phyloP scores from a whole-genome alignment of 2,797 vertebrate species.

The Pipistrellus pygmaeus region DNA sequence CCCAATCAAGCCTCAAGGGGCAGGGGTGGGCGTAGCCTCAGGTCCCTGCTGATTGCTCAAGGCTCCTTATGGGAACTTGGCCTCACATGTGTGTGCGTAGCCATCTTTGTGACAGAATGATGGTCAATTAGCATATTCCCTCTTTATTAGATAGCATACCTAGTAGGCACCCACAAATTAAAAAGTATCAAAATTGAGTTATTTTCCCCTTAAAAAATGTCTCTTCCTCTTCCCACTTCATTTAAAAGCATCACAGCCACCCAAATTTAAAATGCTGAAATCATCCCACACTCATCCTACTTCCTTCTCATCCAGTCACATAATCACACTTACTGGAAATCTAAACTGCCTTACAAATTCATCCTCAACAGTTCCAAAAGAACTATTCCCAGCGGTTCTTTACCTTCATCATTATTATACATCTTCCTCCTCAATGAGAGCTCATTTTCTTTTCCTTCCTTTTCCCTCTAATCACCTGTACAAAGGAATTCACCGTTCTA shows the following conservation, averaged over 20 bases:
- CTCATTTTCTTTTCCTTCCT: background rate
- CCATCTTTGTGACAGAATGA: too few relatives aligned
- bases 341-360: background rate
- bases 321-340: background rate
- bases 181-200: background rate
- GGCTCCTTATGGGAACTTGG: too few relatives aligned
- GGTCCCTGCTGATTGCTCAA: too few relatives aligned
- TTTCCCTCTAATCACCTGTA: background rate
- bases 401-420: background rate
- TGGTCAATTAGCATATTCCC: too few relatives aligned
- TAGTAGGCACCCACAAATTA: background rate
- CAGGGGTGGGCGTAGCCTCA: too few relatives aligned
- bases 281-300: background rate
- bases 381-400: background rate
- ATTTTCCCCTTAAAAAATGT: background rate
- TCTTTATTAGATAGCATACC: background rate
- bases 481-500: conserved; percentile 17
- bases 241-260: background rate
- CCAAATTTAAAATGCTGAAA: conserved; percentile 27
- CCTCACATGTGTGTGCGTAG: too few relatives aligned
- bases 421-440: background rate
- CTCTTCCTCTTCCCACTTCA: background rate
- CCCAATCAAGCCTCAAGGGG: too few relatives aligned
- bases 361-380: conserved; percentile 29
- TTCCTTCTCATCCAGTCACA: background rate